Evolutionary conservation across 2,113 vertebrate genomes (phyloP).

Genomic region (Dicentrarchus labrax): DNA sequence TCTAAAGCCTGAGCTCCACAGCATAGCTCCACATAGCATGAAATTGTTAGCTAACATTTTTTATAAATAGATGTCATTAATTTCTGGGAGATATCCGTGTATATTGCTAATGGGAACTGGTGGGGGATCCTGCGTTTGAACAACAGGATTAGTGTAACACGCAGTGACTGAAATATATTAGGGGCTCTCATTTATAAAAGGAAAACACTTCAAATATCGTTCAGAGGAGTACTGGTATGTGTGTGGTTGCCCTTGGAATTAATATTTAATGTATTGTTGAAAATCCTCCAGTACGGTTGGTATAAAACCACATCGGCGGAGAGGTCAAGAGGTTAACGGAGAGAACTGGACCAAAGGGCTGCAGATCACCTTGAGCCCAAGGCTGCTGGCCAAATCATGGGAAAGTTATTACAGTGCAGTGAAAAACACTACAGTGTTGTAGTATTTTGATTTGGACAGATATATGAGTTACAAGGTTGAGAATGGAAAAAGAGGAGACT

Average conservation of each 20-base stretch:
- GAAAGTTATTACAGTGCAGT: not conserved
- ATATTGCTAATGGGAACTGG: slow-evolving; percentile 87
- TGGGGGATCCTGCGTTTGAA: slow-evolving; percentile 84
- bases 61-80: slow-evolving; percentile 87
- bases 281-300: slow-evolving; percentile 18
- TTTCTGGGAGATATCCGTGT: slow-evolving; percentile 85
- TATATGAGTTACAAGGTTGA: not conserved
- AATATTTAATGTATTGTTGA: slow-evolving; percentile 50
- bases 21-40: slow-evolving; percentile 86
- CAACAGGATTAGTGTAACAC: slow-evolving; percentile 64
- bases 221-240: slow-evolving; percentile 2
- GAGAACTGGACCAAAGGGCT: slow-evolving; percentile 18
- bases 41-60: slow-evolving; percentile 89
- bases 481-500: not conserved
- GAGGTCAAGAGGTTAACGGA: slow-evolving; percentile 52
- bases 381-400: slow-evolving; percentile 26
- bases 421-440: not conserved
- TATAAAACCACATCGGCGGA: slow-evolving; percentile 22
- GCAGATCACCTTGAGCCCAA: slow-evolving; percentile 47
- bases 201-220: slow-evolving; percentile 35
- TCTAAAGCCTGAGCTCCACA: slow-evolving; percentile 72
- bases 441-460: not conserved
- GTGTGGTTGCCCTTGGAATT: slow-evolving; percentile 41
- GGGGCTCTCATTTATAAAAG: slow-evolving; percentile 19
- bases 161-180: slow-evolving; percentile 41